Conservation (phyloP, 2,113 vertebrate genomes). For the Pardalotus punctatus region DNA sequence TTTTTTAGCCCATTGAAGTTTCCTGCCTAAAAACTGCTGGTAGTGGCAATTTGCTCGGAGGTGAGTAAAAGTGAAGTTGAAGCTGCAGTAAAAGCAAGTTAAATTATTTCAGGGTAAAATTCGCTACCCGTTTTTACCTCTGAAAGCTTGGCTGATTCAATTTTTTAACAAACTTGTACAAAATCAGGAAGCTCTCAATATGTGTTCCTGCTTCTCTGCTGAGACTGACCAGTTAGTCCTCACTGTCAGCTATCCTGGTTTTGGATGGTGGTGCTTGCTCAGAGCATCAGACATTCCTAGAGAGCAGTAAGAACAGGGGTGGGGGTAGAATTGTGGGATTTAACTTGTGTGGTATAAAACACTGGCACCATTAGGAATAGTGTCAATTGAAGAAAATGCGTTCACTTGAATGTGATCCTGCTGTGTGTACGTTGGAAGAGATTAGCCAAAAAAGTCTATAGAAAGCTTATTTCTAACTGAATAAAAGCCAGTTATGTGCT, state of each 20-base stretch:
- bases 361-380: neutral
- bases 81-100: neutral
- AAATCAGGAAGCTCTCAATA: neutral
- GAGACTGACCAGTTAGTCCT: neutral
- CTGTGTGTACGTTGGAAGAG: neutral
- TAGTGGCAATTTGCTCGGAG: neutral
- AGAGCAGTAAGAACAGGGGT: neutral
- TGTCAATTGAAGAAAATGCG: neutral
- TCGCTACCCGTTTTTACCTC: neutral
- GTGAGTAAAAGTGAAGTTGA: neutral
- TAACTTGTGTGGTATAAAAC: neutral
- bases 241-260: neutral
- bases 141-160: neutral
- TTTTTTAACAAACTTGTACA: neutral
- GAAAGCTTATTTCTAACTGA: neutral
- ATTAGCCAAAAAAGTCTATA: neutral
- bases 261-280: neutral
- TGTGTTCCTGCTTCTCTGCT: neutral
- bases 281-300: neutral
- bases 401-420: neutral
- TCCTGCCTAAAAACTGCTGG: slow-evolving; percentile 5
- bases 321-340: neutral
- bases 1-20: neutral
- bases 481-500: neutral
- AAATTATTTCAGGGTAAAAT: neutral